phyloP scores from a whole-genome alignment of 2,888 invertebrate species.

The Heliconius charithonia region DNA sequence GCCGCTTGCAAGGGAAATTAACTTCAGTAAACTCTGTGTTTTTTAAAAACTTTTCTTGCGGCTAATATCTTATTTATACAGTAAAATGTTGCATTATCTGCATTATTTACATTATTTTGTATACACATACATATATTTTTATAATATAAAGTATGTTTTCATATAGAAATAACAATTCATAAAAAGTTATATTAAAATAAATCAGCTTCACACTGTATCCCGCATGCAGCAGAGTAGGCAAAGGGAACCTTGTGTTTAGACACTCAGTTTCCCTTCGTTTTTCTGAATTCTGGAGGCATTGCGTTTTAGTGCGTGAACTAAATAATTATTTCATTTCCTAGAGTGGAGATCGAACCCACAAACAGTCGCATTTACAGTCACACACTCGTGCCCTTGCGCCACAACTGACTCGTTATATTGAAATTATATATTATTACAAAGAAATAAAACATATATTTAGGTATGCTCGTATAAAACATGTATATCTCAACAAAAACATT shows the following conservation, averaged over 20 bases:
- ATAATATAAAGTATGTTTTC: neutral
- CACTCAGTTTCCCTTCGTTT: no score
- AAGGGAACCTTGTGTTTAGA: neutral
- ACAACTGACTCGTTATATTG: no score
- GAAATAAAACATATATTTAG: neutral
- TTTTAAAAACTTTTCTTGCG: slow-evolving; percentile 38
- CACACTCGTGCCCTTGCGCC: no score
- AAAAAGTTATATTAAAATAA: no score
- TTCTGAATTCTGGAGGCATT: no score
- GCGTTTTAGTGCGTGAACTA: no score
- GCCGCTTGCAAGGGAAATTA: slow-evolving; percentile 47
- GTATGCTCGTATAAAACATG: no score
- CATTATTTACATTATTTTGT: neutral
- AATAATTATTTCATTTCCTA: no score
- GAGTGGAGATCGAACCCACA: no score
- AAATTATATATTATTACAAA: neutral
- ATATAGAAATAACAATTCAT: neutral
- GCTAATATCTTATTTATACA: slow-evolving; percentile 11
- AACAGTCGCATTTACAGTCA: no score
- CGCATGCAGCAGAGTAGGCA: neutral
- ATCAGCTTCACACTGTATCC: neutral
- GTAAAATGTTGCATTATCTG: slow-evolving; percentile 1
- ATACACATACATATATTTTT: neutral
- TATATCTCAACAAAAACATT: neutral
- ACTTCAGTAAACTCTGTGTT: slow-evolving; percentile 44